A percentile compares a stretch with the other conserved stretches of the same genome.
These are phyloP conservation scores for Tetragonisca angustula DNA, from an alignment of 2,888 invertebrate species.

Conservation along the genomic window DNA sequence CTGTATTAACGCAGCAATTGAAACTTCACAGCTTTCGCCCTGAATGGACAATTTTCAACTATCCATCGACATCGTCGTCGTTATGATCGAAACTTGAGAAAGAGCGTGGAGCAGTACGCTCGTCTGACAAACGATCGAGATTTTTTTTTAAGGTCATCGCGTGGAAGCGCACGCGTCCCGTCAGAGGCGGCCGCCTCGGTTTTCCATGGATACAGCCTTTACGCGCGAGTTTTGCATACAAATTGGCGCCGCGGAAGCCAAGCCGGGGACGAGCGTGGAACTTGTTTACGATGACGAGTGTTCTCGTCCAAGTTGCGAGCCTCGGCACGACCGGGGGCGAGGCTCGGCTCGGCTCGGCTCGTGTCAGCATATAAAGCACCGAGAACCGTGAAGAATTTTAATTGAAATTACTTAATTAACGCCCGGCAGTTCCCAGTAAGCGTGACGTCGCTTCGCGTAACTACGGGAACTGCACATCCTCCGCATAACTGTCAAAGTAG, in stretches of 20 bases:
- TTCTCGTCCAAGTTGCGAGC: slow-evolving; percentile 63
- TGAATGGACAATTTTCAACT: neutral
- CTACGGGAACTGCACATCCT: slow-evolving; percentile 40
- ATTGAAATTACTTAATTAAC: slow-evolving; percentile 79
- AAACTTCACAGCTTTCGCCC: neutral
- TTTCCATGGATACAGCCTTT: slow-evolving; percentile 56
- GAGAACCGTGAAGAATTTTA: slow-evolving; percentile 72
- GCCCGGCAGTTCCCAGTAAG: slow-evolving; percentile 25
- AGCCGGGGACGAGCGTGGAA: slow-evolving; percentile 47
- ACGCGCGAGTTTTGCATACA: slow-evolving; percentile 70
- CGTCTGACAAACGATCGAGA: slow-evolving; percentile 20
- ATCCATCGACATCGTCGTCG: neutral
- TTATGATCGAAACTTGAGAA: neutral
- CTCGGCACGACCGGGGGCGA: neutral
- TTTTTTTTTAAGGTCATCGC: slow-evolving; percentile 14
- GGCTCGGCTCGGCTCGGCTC: slow-evolving; percentile 37
- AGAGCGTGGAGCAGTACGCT: neutral
- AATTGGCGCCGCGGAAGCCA: slow-evolving; percentile 61
- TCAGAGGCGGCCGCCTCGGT: slow-evolving; percentile 17
- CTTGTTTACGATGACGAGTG: slow-evolving; percentile 72
- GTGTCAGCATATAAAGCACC: slow-evolving; percentile 57
- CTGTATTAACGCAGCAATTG: neutral
- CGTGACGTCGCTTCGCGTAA: slow-evolving; percentile 39
- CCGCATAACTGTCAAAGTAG: slow-evolving; percentile 54
- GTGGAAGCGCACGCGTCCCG: slow-evolving; percentile 10